phyloP scores from a whole-genome alignment of 2,113 vertebrate species.

The Crocuta crocuta region DNA sequence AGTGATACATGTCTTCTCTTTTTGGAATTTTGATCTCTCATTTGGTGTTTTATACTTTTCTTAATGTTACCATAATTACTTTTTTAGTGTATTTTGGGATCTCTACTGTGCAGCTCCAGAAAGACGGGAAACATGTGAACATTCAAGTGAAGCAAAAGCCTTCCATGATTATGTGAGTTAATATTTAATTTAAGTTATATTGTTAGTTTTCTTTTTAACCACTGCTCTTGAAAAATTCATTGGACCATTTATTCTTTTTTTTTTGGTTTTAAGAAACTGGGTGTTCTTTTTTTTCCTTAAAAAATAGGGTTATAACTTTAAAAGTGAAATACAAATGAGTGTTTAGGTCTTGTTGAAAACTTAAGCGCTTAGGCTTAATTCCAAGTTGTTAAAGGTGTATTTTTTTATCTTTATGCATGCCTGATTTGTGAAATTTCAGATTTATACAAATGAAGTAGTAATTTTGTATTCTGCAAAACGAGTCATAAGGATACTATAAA shows the following conservation, averaged over 20 bases:
- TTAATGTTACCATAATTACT: conserved; percentile 61
- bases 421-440: conserved; percentile 11
- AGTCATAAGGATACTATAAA: conserved; percentile 29
- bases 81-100: conserved; percentile 94
- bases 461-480: not conserved
- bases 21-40: not conserved
- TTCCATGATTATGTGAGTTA: conserved; percentile 94
- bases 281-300: not conserved
- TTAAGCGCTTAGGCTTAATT: not conserved
- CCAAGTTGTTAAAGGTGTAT: not conserved
- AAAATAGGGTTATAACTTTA: conserved; percentile 21
- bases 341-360: not conserved
- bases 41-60: conserved; percentile 22
- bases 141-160: conserved; percentile 94
- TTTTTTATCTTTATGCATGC: not conserved
- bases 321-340: not conserved
- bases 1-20: not conserved
- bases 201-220: not conserved
- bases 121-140: conserved; percentile 93
- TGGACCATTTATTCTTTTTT: not conserved
- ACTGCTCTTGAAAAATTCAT: not conserved
- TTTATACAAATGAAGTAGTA: not conserved
- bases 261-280: conserved; percentile 1
- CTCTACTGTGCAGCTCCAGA: conserved; percentile 95
- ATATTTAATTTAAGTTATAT: not conserved